These are phyloP conservation scores for Microcebus ravelobensis DNA, from an alignment of 2,113 vertebrate genomes.

Conservation along the genomic window DNA sequence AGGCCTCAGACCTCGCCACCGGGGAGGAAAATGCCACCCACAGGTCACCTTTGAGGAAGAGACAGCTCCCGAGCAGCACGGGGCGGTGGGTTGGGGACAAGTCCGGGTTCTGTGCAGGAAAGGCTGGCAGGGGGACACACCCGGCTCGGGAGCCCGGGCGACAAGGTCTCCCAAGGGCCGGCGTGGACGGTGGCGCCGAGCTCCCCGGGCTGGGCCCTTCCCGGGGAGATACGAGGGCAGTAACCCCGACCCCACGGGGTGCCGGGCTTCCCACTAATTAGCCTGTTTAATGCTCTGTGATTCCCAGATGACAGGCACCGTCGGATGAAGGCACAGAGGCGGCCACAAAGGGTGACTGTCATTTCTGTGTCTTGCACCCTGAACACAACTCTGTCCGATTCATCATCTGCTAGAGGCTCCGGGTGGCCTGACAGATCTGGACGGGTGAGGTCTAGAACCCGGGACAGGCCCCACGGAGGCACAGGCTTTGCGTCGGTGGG, in stretches of 20 bases:
- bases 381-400: not conserved
- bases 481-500: not conserved
- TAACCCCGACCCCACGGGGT: not conserved
- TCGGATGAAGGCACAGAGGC: not conserved
- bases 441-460: not conserved
- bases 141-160: rapidly evolving
- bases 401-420: not conserved
- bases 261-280: not conserved
- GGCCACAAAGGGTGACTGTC: not conserved
- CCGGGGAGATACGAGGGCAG: not conserved
- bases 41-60: not conserved
- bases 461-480: not conserved
- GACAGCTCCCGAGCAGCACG: not conserved
- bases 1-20: not conserved
- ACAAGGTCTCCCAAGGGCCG: not conserved
- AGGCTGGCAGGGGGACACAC: not conserved
- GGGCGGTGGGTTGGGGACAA: not conserved
- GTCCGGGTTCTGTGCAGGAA: not conserved
- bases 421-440: not conserved
- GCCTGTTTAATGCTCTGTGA: not conserved
- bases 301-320: not conserved
- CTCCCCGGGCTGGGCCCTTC: not conserved
- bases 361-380: not conserved
- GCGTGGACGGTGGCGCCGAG: rapidly evolving
- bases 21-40: not conserved